Evolutionary conservation across 2,113 vertebrate species (phyloP), one percentile per base, ranked within the genome.

Genomic region (Chaetodon auriga): DNA sequence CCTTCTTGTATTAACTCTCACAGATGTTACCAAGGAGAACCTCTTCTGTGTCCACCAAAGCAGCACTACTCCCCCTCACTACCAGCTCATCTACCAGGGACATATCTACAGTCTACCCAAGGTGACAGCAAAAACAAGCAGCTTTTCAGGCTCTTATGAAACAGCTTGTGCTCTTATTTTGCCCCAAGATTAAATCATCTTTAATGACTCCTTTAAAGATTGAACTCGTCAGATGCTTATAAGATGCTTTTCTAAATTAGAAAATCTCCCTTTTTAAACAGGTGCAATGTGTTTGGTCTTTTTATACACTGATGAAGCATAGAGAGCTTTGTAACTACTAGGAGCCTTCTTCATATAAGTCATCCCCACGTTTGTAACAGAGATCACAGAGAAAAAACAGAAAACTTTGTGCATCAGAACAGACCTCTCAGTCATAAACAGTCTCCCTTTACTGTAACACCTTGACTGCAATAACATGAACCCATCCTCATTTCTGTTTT

Each of bases 1-100:
- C 51, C 74, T 73, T 55, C 75, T 80, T 43, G 45, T 76, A 49
- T 75, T 68, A 10, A 84, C 53, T 83, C 2, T 73, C 41, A 36
- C 74, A 99, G 98, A 99, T 84, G 93, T 96, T 55, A 96, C 96
- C 0, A 99, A 99, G 0, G 98, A 99, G 85, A 99, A 97, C 43
- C 94, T 97, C 1, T 97, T 99, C 80, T 98, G 97, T 93, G 93
- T 99, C 92, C 96, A 98, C 91, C 98, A 99, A 80, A 98, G 97
- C 92, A 96, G 96, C 93, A 93, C 96, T 86, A 97, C 96, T 55
- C 97, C 98, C 0, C 98, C 98, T 25, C 97, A 99, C 89, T 99
- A 97, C 62, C 98, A 99, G 90, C 96, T 99, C 2, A 95, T 99
- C 87, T 98, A 99, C 64, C 97, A 99, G 83, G 94, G 96, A 35